These are phyloP conservation scores for Pristionchus arcanus DNA, from an alignment of 2,888 invertebrate genomes.

Conservation along the genomic window DNA sequence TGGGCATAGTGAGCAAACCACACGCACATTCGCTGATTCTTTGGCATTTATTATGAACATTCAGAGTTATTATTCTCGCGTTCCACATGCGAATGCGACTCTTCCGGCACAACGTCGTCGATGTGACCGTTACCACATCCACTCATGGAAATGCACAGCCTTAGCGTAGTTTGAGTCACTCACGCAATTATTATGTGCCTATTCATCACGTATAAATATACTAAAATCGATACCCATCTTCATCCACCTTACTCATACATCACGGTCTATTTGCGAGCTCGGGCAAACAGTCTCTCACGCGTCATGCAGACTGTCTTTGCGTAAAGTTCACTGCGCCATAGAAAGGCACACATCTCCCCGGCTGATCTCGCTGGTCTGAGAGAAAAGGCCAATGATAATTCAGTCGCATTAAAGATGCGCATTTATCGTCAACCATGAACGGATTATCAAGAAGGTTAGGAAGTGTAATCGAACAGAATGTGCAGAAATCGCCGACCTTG, in stretches of 20 bases:
- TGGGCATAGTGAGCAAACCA: too few species aligned
- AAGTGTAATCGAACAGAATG: too few species aligned
- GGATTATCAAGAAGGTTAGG: too few species aligned
- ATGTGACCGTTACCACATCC: not conserved
- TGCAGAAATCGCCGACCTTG: too few species aligned
- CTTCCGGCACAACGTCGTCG: not conserved
- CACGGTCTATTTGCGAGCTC: not conserved
- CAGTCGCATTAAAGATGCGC: too few species aligned
- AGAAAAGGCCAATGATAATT: too few species aligned
- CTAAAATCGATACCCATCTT: not conserved
- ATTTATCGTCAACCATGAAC: too few species aligned
- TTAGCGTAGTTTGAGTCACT: too few species aligned
- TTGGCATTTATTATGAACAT: not conserved
- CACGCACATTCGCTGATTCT: too few species aligned
- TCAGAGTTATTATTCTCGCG: not conserved
- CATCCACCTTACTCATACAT: not conserved
- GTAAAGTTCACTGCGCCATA: not conserved
- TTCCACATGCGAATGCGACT: not conserved
- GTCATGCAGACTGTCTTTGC: not conserved
- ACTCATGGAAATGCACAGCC: too few species aligned
- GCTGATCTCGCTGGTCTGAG: not conserved
- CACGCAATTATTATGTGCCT: too few species aligned
- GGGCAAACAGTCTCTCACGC: not conserved
- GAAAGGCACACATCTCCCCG: not conserved
- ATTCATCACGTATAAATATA: too few species aligned